phyloP scores from a whole-genome alignment of 2,113 vertebrate genomes.

The Bos indicus region DNA sequence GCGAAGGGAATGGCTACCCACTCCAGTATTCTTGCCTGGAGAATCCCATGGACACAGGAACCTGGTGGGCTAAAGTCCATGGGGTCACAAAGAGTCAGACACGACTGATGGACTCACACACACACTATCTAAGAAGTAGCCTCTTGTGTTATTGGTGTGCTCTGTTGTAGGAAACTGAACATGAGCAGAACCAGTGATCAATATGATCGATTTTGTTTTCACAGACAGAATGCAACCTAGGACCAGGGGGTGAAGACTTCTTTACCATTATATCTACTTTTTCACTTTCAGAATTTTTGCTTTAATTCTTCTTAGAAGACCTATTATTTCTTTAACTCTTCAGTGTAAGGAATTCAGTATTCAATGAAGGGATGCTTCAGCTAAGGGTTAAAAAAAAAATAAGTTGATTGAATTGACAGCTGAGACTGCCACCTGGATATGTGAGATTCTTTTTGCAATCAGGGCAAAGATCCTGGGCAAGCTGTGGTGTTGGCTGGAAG shows the following conservation, averaged over 20 bases:
- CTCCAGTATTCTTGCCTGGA: neutral
- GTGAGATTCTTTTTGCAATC: neutral
- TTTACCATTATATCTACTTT: neutral
- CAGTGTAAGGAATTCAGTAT: neutral
- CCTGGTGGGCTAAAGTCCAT: neutral
- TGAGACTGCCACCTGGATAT: neutral
- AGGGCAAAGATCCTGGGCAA: conserved; percentile 8
- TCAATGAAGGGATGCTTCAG: neutral
- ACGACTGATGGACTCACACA: neutral
- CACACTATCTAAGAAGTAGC: neutral
- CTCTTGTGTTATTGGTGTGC: neutral
- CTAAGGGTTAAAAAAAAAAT: neutral
- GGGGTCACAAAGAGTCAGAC: neutral
- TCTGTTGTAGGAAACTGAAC: neutral
- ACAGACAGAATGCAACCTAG: neutral
- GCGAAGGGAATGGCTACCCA: neutral
- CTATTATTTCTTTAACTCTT: neutral
- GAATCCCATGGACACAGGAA: neutral
- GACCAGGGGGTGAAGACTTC: neutral
- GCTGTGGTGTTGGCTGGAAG: neutral
- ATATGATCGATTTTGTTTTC: neutral
- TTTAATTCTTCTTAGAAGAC: neutral
- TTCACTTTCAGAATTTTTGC: neutral
- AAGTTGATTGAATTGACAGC: neutral
- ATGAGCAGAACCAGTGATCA: neutral